Evolutionary conservation across 2,888 invertebrate species (phyloP), one percentile per base, ranked within the genome.

Genomic region (Melinaea menophilus): DNA sequence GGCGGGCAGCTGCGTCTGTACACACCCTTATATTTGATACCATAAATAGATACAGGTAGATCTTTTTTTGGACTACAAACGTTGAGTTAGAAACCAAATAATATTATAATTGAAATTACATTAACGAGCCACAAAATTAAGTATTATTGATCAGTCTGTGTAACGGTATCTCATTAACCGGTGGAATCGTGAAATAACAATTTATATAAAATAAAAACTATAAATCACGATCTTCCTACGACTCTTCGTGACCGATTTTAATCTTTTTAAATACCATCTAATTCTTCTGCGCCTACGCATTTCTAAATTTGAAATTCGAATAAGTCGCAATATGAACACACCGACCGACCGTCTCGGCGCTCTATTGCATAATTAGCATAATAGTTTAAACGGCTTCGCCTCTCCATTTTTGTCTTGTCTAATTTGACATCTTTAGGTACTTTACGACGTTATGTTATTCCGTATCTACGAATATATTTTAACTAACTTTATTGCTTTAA

Each of bases 201-300:
- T 84, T 79, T 83, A 82, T 75, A 72, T 71, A 69, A 81, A 78
- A 82, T 82, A 79, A 77, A 77, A 41, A 74, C 79, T 73, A 88
- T 89, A 88, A 84, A 79, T 90, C 84, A 85, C 83, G 78, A 72
- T 82, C 89, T 80, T 71, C 89, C 90, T 74, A 75, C 75, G 71
- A 85, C 82, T 84, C 81, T 79, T 76, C 77, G 75, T 73, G 80
- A 80, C 80, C 78, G 86, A 86, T 86, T 86, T 83, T 82, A 85
- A 86, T 86, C 85, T 86, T 75, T 83, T 81, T 81, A 81, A 85
- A 81, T 75, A 81, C 75, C 75, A 73, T 71, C 80, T 81, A 85
- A 84, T 85, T 87, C 85, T 73, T 76, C 68, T 73, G 79, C 86
- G 80, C 89, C 89, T 80, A 89, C 90, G 84, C 85, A 71, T 71